Conservation (phyloP, 2,797 vertebrate species). For the Sebastes kiyomatsui region DNA sequence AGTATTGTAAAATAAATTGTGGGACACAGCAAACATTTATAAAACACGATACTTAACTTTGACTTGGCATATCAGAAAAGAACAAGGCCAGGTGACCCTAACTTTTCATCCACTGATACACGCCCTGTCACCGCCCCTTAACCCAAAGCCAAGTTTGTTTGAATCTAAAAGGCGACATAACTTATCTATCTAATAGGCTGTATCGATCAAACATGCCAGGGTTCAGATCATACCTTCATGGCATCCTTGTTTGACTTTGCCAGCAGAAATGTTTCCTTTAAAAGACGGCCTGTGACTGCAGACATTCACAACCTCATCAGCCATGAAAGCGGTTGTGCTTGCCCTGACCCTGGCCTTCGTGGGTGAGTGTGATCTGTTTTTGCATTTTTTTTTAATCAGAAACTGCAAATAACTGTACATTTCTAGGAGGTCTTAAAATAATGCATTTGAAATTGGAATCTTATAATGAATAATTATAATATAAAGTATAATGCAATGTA, state of each 20-base stretch:
- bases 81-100: constrained; percentile 63
- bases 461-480: not conserved
- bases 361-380: constrained; percentile 63
- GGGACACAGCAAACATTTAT: constrained; percentile 5
- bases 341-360: constrained; percentile 67
- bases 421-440: not conserved
- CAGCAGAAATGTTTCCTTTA: constrained; percentile 43
- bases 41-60: constrained; percentile 14
- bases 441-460: not conserved
- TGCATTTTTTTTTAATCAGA: not conserved
- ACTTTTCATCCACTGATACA: constrained; percentile 43
- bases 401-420: not conserved
- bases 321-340: constrained; percentile 68
- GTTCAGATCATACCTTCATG: not conserved
- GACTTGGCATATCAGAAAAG: constrained; percentile 6
- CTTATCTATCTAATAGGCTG: not conserved
- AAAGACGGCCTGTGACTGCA: constrained; percentile 21
- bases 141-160: not conserved
- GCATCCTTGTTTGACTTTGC: not conserved
- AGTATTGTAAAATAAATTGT: not conserved
- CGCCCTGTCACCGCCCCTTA: not conserved
- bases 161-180: not conserved
- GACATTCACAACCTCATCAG: constrained; percentile 43
- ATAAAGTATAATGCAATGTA: not conserved
- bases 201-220: constrained; percentile 3